These are phyloP conservation scores for Aptenodytes forsteri DNA, from an alignment of 2,113 vertebrate species.

Conservation along the genomic window DNA sequence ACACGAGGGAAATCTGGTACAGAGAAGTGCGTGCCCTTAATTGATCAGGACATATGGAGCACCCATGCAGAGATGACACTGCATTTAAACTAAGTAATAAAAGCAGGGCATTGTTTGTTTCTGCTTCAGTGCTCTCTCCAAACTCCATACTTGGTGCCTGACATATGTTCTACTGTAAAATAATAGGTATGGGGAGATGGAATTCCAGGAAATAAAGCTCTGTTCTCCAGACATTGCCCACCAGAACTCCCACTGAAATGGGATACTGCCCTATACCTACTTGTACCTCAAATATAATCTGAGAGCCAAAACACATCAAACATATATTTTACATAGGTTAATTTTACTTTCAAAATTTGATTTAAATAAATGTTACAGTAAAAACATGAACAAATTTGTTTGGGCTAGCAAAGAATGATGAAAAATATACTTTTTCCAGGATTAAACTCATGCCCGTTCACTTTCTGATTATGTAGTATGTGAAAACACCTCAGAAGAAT, in stretches of 20 bases:
- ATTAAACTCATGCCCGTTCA: not conserved
- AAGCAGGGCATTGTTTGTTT: not conserved
- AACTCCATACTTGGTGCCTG: not conserved
- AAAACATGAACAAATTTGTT: not conserved
- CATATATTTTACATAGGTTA: not conserved
- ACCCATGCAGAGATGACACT: not conserved
- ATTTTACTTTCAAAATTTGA: not conserved
- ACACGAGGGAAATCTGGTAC: not conserved
- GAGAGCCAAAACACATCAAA: not conserved
- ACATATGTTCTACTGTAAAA: not conserved
- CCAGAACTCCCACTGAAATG: not conserved
- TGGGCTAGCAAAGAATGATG: not conserved
- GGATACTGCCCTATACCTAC: not conserved
- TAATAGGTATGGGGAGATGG: not conserved
- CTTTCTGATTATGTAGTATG: not conserved
- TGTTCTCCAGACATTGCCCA: not conserved
- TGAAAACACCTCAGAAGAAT: not conserved
- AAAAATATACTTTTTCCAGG: not conserved
- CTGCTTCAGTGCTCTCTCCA: not conserved
- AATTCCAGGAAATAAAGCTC: not conserved
- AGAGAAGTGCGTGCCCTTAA: not conserved
- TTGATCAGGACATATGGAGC: not conserved
- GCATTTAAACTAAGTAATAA: not conserved
- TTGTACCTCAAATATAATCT: not conserved
- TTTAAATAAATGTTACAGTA: not conserved